Conservation (phyloP, 2,888 invertebrate genomes). For the Odontomyia ornata region DNA sequence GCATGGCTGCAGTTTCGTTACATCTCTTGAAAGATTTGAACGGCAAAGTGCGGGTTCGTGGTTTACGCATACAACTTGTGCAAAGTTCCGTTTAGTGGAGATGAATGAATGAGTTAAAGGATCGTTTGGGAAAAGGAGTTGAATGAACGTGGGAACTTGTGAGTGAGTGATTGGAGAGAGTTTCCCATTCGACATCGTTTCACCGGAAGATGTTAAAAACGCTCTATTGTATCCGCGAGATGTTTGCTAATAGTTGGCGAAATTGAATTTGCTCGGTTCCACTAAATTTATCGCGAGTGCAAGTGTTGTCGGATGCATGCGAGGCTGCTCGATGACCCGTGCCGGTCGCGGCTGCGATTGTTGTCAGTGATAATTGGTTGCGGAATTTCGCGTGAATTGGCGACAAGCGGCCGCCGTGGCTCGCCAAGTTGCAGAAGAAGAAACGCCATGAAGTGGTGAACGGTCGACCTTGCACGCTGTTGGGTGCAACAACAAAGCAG, state of each 20-base stretch:
- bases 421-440: neutral
- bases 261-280: neutral
- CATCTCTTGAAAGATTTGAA: slow-evolving; percentile 26
- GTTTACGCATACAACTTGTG: neutral
- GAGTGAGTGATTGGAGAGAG: neutral
- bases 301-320: neutral
- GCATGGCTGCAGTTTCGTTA: slow-evolving; percentile 34
- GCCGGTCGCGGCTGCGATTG: neutral
- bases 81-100: neutral
- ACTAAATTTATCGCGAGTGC: neutral
- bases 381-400: neutral
- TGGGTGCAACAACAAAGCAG: neutral
- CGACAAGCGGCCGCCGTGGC: no score
- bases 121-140: neutral
- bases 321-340: neutral
- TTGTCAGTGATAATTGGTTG: neutral
- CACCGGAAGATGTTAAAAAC: neutral
- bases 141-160: neutral
- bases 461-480: slow-evolving; percentile 7
- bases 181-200: neutral
- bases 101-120: neutral
- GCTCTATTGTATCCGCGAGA: neutral
- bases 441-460: neutral
- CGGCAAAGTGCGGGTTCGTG: neutral
- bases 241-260: neutral